Conservation (phyloP, 53 echinoderm and acorn worm species). For the Arbacia lixula region DNA sequence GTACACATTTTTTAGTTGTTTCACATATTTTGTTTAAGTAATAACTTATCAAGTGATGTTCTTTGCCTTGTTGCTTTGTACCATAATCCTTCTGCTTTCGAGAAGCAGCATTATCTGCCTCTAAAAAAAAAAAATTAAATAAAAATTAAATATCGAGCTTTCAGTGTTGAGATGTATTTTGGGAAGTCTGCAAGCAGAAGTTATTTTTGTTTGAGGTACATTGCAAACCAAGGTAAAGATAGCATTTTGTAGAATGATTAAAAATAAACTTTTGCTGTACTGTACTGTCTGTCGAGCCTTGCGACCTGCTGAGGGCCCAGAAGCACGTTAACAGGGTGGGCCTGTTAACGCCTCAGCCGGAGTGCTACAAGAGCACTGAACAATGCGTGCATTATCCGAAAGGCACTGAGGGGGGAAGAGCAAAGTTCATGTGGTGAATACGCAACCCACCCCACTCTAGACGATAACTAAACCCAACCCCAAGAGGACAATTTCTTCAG, state of each 20-base stretch:
- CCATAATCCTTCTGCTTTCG: slow-evolving; percentile 35
- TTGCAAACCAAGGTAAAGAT: slow-evolving; percentile 56
- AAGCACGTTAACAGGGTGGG: slow-evolving; percentile 50
- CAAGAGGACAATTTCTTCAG: slow-evolving; percentile 18
- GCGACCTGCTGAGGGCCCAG: slow-evolving; percentile 58
- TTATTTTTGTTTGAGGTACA: slow-evolving; percentile 25
- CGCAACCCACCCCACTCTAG: slow-evolving; percentile 58
- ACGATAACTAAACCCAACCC: slow-evolving; percentile 28
- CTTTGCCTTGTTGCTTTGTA: slow-evolving; percentile 52
- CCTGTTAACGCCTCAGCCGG: slow-evolving; percentile 88
- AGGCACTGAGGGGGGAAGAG: slow-evolving; percentile 81
- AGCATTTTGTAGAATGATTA: slow-evolving; percentile 53
- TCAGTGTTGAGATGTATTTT: too few relatives aligned
- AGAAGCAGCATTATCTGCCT: slow-evolving; percentile 28
- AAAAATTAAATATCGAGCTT: too few relatives aligned
- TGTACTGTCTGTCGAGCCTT: slow-evolving; percentile 62
- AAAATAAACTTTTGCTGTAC: slow-evolving; percentile 52
- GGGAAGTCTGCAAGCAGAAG: slow-evolving; percentile 32
- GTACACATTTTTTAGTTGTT: neutral
- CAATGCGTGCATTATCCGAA: slow-evolving; percentile 98
- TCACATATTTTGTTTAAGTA: neutral
- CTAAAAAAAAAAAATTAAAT: too few relatives aligned
- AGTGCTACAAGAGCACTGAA: slow-evolving; percentile 93
- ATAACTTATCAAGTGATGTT: slow-evolving; percentile 13
- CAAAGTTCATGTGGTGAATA: slow-evolving; percentile 77